phyloP scores from a whole-genome alignment of 2,797 vertebrate species.

The Chanos chanos region DNA sequence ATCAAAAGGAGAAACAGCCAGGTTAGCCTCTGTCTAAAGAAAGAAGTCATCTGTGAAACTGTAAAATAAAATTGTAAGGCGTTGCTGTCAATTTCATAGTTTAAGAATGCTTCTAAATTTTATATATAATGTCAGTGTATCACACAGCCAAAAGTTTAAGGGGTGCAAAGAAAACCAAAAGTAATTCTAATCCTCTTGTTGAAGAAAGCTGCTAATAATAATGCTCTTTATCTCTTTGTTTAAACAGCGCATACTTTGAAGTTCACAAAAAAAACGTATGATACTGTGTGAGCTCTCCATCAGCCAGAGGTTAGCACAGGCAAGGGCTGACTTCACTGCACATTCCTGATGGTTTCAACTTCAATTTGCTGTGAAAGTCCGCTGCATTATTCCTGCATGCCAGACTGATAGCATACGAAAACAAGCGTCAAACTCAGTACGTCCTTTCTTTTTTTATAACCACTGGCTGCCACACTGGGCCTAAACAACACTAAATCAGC shows the following conservation, averaged over 20 bases:
- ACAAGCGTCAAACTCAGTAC: constrained; percentile 38
- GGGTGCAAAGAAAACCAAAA: constrained; percentile 45
- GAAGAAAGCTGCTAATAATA: constrained; percentile 58
- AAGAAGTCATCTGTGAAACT: constrained; percentile 76
- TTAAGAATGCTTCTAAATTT: constrained; percentile 64
- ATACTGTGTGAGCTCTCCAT: constrained; percentile 54
- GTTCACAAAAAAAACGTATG: constrained; percentile 64
- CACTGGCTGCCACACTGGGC: background rate
- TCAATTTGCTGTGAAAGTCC: constrained; percentile 65
- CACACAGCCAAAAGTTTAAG: constrained; percentile 58
- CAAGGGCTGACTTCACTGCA: constrained; percentile 11
- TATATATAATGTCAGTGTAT: constrained; percentile 67
- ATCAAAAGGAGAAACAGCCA: constrained; percentile 76
- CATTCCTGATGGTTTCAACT: constrained; percentile 65
- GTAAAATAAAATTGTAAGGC: constrained; percentile 76
- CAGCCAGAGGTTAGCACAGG: constrained; percentile 34
- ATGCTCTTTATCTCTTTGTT: constrained; percentile 61
- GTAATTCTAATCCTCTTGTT: constrained; percentile 59
- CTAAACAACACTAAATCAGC: constrained; percentile 22
- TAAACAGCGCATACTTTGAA: constrained; percentile 61
- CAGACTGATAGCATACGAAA: constrained; percentile 48
- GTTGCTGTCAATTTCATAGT: constrained; percentile 63
- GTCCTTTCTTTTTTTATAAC: background rate
- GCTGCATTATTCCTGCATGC: constrained; percentile 48
- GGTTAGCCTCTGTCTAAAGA: constrained; percentile 71